Evolutionary conservation across 2,113 vertebrate genomes (phyloP), one percentile per base, ranked within the genome.

Genomic region (Lathamus discolor): DNA sequence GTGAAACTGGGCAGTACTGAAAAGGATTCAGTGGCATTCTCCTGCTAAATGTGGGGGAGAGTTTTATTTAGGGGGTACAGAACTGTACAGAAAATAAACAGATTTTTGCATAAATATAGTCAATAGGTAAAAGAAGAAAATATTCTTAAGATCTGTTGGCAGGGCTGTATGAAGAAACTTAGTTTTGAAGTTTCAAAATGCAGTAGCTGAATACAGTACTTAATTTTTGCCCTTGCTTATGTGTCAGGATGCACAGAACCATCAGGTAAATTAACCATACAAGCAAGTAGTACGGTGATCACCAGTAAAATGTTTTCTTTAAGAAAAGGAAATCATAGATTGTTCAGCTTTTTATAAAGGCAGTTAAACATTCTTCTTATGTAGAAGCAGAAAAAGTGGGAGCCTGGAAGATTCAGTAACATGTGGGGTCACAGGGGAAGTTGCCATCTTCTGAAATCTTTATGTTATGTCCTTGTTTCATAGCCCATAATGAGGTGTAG

Each of bases 141-240:
- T 24, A 68, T 62, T 78, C 14, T 82, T 85, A 46, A 25, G 7
- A 39, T 86, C 43, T 73, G 2, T 51, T 83, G 35, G 20, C 62
- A 76, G 68, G 55, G 39, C 74, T 74, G 10, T 39, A 17, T 64
- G 43, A 79, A 84, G 84, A 89, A 86, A 84, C 35, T 69, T 84
- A 44, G 7, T 16, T n/a, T 27, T 83, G 41, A n/a, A 80, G 70
- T 91, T 95, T 46, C 46, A 82, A 73, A 84, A 24, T 41, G 35
- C 27, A 29, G 86, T 72, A 70, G 46, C 46, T 88, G 55, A 59
- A 86, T 41, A 94, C 54, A 87, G 35, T 90, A 75, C 62, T 92
- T 94, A 81, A 81, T 86, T 91, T 83, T 75, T 70, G 5, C 33
- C 37, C 41, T 86, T 44, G 18, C 17, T 77, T 37, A 27, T 37